Base-by-base conservation (phyloP, 1,140 invertebrate species). In the Drosophila sproati region DNA sequence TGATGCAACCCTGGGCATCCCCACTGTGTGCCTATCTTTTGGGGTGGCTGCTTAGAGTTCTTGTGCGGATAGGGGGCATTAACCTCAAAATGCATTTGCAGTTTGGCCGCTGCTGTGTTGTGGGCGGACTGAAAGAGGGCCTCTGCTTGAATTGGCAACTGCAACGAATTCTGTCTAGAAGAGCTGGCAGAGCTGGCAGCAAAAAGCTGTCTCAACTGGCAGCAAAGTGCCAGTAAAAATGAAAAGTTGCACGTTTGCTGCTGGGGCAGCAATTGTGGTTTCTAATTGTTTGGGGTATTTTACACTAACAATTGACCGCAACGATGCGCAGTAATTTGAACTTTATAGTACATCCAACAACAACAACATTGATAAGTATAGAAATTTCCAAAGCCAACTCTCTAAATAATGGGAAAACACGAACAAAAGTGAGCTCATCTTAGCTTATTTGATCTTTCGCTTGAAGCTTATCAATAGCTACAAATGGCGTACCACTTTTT, bases 201-300 rank as follows among this genome's bases (percentile, higher is more conserved):
- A 45, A 39, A 20, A 37, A 10, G 31, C 51, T 54, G 51, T 28
- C 48, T 4, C 48, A 52, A 45, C 41, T 50, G 55, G 55, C 47
- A 37, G 67, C 39, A 47, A 73, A 79, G 63, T 79, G 83, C 79
- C 79, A 72, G 79, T 73, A 79, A 88, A 87, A 87, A 88, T 88
- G 82, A 87, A 87, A 87, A 87, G 83, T 87, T 87, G 57, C 63
- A 63, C 63, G 63, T 73, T 73, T 77, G 59, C 74, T 28, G 71
- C 74, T 28, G 71, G 69, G 54, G 75, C 56, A 76, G 71, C 82
- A 82, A 88, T 88, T 87, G 82, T 83, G 82, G 82, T 88, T 87
- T 87, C 83, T 87, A 87, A 87, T 88, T 87, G 83, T 88, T 87
- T 87, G 72, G 83, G 77, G 82, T 77, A 88, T 87, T 87, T 87